Percentiles rank a stretch among this genome's conserved stretches.
Conservation (phyloP, 2,797 vertebrate genomes). For the Pempheris klunzingeri region DNA sequence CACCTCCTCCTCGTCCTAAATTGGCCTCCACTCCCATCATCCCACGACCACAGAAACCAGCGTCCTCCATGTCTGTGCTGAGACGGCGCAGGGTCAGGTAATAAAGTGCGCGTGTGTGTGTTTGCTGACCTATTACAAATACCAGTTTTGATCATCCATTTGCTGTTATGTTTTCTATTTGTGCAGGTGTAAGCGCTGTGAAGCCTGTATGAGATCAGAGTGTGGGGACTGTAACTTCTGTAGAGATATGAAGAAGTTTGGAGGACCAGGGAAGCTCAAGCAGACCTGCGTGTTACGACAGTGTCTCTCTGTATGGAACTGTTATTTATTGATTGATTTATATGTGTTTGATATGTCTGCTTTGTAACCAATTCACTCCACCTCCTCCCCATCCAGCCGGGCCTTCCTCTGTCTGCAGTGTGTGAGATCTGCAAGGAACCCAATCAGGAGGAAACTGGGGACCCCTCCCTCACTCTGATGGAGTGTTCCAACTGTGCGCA, state of each 20-base stretch:
- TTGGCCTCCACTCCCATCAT: conserved; percentile 67
- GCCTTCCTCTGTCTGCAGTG: conserved; percentile 95
- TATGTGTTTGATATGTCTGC: neutral
- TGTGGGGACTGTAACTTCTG: conserved; percentile 99
- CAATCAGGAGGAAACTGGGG: conserved; percentile 91
- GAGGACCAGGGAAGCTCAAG: conserved; percentile 95
- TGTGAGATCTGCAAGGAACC: conserved; percentile 98
- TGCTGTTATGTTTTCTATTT: neutral
- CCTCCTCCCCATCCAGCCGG: conserved; percentile 86
- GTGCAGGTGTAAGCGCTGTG: conserved; percentile 93
- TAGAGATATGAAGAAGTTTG: conserved; percentile 98
- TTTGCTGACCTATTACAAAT: neutral
- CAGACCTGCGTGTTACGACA: conserved; percentile 96
- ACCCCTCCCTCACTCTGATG: conserved; percentile 93
- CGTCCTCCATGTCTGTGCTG: conserved; percentile 84
- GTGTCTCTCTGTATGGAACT: conserved; percentile 91
- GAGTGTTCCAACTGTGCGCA: conserved; percentile 98
- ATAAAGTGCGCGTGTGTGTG: neutral
- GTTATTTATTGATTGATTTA: neutral
- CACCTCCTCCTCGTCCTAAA: conserved; percentile 80
- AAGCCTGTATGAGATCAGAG: conserved; percentile 95
- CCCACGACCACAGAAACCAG: conserved; percentile 75
- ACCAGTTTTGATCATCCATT: neutral
- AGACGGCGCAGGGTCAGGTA: conserved; percentile 88
- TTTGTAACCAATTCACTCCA: neutral